phyloP scores from a whole-genome alignment of 2,888 invertebrate genomes.

The Sarcophaga carnaria region DNA sequence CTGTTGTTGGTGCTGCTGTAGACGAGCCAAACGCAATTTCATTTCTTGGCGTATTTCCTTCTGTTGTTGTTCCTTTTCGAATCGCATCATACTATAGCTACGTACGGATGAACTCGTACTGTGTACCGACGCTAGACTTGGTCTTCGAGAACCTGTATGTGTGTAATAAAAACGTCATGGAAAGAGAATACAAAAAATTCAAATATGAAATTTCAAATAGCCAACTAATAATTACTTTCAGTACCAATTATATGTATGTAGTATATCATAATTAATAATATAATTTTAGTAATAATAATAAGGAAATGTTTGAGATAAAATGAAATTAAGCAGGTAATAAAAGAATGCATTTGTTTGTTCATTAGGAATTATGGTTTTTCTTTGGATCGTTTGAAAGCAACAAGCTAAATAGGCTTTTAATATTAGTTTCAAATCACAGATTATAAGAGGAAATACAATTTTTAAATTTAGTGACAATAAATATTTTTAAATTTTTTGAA shows the following conservation, averaged over 20 bases:
- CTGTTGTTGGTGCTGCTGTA: conserved; percentile 83
- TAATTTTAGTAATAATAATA: conserved; percentile 11
- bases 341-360: conserved; percentile 50
- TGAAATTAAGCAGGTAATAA: conserved; percentile 47
- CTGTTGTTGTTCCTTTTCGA: conserved; percentile 91
- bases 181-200: conserved; percentile 34
- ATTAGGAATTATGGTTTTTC: conserved; percentile 2
- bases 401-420: conserved; percentile 41
- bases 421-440: conserved; percentile 7
- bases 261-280: conserved; percentile 4
- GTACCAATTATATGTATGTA: conserved; percentile 25
- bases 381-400: conserved; percentile 33
- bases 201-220: conserved; percentile 36
- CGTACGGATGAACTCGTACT: conserved; percentile 92
- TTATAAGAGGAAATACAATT: conserved; percentile 4
- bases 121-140: conserved; percentile 92
- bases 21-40: conserved; percentile 88
- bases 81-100: conserved; percentile 90
- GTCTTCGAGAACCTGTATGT: conserved; percentile 90
- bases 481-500: not conserved
- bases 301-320: conserved; percentile 3
- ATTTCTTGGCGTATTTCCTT: conserved; percentile 90
- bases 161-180: conserved; percentile 17
- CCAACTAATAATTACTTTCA: conserved; percentile 32
- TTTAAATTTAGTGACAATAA: conserved; percentile 49